phyloP scores from a whole-genome alignment of 2,797 vertebrate species.

The Sebastes dallii region DNA sequence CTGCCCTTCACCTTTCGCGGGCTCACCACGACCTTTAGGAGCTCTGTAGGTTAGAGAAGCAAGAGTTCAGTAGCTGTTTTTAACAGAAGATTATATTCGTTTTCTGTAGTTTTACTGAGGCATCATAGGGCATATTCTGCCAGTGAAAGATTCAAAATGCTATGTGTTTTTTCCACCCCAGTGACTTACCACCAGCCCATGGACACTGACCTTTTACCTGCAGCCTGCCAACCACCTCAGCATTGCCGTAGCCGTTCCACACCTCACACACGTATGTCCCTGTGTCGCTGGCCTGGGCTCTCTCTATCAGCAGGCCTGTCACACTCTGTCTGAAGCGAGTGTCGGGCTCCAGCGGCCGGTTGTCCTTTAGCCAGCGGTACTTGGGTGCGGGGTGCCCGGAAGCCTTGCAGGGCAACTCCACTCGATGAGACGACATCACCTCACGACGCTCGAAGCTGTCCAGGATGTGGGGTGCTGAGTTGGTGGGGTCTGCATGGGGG shows the following conservation, averaged over 20 bases:
- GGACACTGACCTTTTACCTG: conserved; percentile 92
- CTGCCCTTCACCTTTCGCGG: conserved; percentile 96
- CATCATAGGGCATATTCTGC: background rate
- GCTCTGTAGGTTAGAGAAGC: conserved; percentile 79
- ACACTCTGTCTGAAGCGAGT: conserved; percentile 94
- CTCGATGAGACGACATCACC: conserved; percentile 93
- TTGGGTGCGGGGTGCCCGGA: conserved; percentile 94
- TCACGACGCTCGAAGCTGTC: conserved; percentile 96
- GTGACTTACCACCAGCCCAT: background rate
- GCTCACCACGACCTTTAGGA: conserved; percentile 92
- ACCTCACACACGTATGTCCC: conserved; percentile 97
- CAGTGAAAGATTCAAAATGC: background rate
- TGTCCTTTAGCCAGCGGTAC: conserved; percentile 98
- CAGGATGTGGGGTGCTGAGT: conserved; percentile 95
- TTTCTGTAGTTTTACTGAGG: background rate
- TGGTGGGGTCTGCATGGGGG: conserved; percentile 87
- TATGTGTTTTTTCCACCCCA: background rate
- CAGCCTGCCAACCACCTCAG: conserved; percentile 91
- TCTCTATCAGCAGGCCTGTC: conserved; percentile 93
- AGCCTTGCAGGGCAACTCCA: conserved; percentile 97
- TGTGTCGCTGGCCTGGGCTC: conserved; percentile 88
- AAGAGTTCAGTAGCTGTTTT: background rate
- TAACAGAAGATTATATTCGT: background rate
- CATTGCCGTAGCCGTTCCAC: conserved; percentile 95
- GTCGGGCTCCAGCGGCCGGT: conserved; percentile 93